Evolutionary conservation across 2,113 vertebrate species (phyloP), one percentile per base, ranked within the genome.

Genomic region (Dendrocopos noguchii): DNA sequence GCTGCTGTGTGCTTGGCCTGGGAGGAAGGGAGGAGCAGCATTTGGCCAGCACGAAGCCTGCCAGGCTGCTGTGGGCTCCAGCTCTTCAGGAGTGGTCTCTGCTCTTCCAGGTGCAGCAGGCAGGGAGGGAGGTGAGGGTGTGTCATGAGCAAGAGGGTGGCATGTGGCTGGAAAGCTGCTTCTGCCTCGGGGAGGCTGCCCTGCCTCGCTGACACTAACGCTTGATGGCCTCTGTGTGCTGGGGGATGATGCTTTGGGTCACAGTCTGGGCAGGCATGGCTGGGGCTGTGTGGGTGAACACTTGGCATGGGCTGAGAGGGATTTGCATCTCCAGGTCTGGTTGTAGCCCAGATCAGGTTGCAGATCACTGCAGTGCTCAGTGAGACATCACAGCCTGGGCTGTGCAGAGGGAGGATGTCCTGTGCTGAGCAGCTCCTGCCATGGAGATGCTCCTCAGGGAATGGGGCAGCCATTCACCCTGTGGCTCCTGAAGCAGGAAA

Each of bases 321-420:
- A 34, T 75, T 61, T 1, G 13, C 33, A 84, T 44, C 70, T 68
- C 63, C 22, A 20, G 12, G 36, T 6, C 36, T 34, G 28, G 15
- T 3, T 29, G 63, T 13, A 21, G 67, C 55, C 71, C 72, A 34
- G 3, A 17, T 36, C 5, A 2, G 36, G 18, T 27, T 80, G 80
- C 27, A 60, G 60, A 8, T 25, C 0, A 4, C 59, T 28, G 50
- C 47, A 39, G 53, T 4, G 74, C 87, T 31, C 34, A 3, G 52
- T 3, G 2, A 7, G 18, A 53, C 50, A 22, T 17, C 75, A 9
- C 15, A 15, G 11, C 25, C 19, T 44, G 1, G 18, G 46, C 14
- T 63, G 16, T 33, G 6, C 6, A 2, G 0, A 4, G 12, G 4
- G n/a, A n/a, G 5, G 24, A 0, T 2, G 17, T 11, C 44, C 59